A percentile compares a stretch with the other conserved stretches of the same genome.
Conservation (phyloP, 1,140 invertebrate genomes). For the Drosophila baimaii region DNA sequence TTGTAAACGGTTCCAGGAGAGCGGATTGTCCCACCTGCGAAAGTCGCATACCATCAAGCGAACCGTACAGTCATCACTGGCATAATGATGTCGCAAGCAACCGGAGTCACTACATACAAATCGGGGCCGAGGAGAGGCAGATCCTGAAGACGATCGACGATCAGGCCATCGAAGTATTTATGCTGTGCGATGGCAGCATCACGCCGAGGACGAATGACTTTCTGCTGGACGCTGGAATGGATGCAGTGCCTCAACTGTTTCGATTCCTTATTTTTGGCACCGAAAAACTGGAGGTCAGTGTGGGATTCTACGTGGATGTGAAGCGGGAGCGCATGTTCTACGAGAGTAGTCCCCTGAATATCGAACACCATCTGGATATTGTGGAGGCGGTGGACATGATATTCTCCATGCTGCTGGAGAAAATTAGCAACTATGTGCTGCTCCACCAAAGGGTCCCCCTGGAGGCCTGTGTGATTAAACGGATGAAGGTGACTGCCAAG, state of each 20-base stretch:
- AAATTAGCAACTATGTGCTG: constrained; percentile 56
- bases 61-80: constrained; percentile 65
- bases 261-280: constrained; percentile 55
- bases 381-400: constrained; percentile 60
- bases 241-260: constrained; percentile 58
- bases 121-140: constrained; percentile 27
- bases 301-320: constrained; percentile 65
- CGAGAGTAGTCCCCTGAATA: constrained; percentile 44
- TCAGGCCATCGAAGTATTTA: constrained; percentile 50
- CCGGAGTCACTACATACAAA: constrained; percentile 28
- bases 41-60: constrained; percentile 28
- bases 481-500: constrained; percentile 54
- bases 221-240: constrained; percentile 57
- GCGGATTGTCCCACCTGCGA: constrained; percentile 47
- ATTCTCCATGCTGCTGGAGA: constrained; percentile 61
- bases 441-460: constrained; percentile 30
- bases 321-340: constrained; percentile 45
- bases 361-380: constrained; percentile 58
- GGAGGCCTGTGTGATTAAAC: constrained; percentile 50
- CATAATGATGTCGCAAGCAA: not conserved
- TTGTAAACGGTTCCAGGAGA: constrained; percentile 22
- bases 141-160: constrained; percentile 50
- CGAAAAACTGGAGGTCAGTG: constrained; percentile 33
- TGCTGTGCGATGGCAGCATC: constrained; percentile 61
- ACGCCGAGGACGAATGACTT: constrained; percentile 50